phyloP scores from a whole-genome alignment of 2,888 invertebrate species.

The Antitype chi region DNA sequence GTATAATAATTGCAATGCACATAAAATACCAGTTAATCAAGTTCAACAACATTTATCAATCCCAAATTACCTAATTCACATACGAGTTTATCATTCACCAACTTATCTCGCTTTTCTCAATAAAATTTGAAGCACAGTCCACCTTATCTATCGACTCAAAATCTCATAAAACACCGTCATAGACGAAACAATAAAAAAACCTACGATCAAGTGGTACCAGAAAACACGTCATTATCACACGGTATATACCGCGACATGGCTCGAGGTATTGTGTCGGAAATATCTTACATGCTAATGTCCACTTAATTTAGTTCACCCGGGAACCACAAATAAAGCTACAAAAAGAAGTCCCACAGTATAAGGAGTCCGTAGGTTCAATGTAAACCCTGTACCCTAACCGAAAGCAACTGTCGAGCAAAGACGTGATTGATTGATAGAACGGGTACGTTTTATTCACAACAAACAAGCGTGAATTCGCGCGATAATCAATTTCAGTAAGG shows the following conservation, averaged over 20 bases:
- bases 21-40: not conserved
- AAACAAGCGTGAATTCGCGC: not conserved
- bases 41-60: not conserved
- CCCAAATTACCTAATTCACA: slow-evolving; percentile 16
- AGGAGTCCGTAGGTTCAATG: not conserved
- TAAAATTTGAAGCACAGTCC: slow-evolving; percentile 42
- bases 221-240: slow-evolving; percentile 61
- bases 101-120: slow-evolving; percentile 13
- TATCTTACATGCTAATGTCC: slow-evolving; percentile 78
- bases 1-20: no score
- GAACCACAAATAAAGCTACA: not conserved
- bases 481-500: not conserved
- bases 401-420: not conserved
- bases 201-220: slow-evolving; percentile 45
- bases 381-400: not conserved
- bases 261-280: slow-evolving; percentile 75
- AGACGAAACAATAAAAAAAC: slow-evolving; percentile 49
- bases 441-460: not conserved
- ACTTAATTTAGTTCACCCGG: slow-evolving; percentile 79
- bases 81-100: slow-evolving; percentile 5
- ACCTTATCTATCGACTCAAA: slow-evolving; percentile 44
- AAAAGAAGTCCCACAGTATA: slow-evolving; percentile 11
- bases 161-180: slow-evolving; percentile 54
- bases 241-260: slow-evolving; percentile 67
- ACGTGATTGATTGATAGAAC: not conserved